These are phyloP conservation scores for Sebastes matsubarae DNA, from an alignment of 2,797 vertebrate species.

Conservation along the genomic window DNA sequence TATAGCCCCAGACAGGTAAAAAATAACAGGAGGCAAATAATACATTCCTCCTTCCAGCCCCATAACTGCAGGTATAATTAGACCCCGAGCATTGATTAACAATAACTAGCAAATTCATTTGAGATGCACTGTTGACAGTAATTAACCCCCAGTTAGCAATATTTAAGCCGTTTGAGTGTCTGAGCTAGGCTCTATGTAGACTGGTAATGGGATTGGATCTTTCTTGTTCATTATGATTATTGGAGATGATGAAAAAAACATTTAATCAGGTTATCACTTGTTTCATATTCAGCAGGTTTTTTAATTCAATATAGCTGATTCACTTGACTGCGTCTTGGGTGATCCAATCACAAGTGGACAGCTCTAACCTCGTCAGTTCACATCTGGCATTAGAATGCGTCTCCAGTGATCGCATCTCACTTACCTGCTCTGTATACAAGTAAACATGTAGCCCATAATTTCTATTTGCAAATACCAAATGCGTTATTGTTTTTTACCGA, in stretches of 20 bases:
- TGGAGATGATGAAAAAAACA: background rate
- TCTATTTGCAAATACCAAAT: no score
- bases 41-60: conserved; percentile 44
- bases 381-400: no score
- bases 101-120: conserved; percentile 46
- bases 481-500: no score
- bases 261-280: background rate
- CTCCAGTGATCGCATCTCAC: no score
- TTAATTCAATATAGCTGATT: background rate
- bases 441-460: no score
- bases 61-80: conserved; percentile 61
- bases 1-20: conserved; percentile 48
- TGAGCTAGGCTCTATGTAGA: background rate
- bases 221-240: background rate
- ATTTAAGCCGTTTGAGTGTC: conserved; percentile 32
- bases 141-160: conserved; percentile 57
- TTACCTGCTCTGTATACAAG: no score
- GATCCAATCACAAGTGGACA: no score
- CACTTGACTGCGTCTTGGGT: background rate
- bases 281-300: background rate
- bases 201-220: background rate
- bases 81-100: conserved; percentile 64
- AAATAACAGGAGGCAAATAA: conserved; percentile 57
- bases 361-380: no score
- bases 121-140: conserved; percentile 51